Base-by-base conservation (phyloP, 2,888 invertebrate species). In the Plagiodera versicolora region DNA sequence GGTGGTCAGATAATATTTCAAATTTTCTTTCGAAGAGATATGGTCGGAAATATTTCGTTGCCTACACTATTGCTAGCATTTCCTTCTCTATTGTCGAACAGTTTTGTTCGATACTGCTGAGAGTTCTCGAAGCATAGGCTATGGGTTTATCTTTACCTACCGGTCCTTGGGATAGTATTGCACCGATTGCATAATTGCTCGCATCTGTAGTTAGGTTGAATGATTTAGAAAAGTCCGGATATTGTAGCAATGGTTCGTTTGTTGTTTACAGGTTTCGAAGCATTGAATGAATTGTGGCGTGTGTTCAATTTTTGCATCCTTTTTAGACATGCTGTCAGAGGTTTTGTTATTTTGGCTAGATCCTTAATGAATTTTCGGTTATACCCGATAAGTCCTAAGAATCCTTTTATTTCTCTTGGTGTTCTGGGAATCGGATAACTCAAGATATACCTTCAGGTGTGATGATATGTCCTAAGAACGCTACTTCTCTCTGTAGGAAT, bases 391-490 rank as follows among this genome's bases (percentile, higher is more conserved):
- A 69, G 46, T n/a, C 70, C 68, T 58, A 73, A 39, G 58, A 75
- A 74, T 20, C 59, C 58, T 70, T 73, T 72, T 4, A 75, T 71
- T 59, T 74, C 64, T 58, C 72, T 74, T 5, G 70, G 67, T 5
- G 61, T 67, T 54, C 62, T 61, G 14, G 67, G 65, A 3, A 68
- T 48, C 1, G 66, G 65, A 30, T 62, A 71, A 10, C 72, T 66
- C 60, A 62, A 17, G 1, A 72, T 71, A 75, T 68, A 8, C 73
- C 74, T 1, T 76, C 70, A 1, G 71, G 61, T 3, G 76, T 71
- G 8, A 79, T 66, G 4, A 75, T 52, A 53, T 75, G 75, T 3
- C 77, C 76, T 14, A 78, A 64, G 58, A 70, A 78, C 30, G 70
- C 67, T 1, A 75, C 63, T 66, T 70, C 67, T 18, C 69, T 68